These are phyloP conservation scores for Lerista edwardsae DNA, from an alignment of 2,797 vertebrate genomes.

Conservation along the genomic window DNA sequence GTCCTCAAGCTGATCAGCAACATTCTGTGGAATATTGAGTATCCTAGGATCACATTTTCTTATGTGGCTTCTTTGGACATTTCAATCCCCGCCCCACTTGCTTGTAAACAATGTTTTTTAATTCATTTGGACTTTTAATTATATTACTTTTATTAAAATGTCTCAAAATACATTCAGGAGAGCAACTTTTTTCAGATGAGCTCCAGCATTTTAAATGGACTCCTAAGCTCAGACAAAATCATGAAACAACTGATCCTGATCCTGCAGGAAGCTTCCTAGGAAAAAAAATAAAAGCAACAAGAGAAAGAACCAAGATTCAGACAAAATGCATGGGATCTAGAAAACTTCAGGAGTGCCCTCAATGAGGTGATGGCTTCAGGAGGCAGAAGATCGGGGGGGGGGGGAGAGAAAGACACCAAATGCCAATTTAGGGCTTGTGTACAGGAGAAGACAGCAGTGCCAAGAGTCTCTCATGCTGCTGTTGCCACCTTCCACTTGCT, in stretches of 20 bases:
- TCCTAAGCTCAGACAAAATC: background rate
- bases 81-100: background rate
- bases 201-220: background rate
- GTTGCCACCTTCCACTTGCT: too few relatives aligned
- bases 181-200: background rate
- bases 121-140: background rate
- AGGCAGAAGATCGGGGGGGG: too few relatives aligned
- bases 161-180: conserved; percentile 1
- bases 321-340: background rate
- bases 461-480: too few relatives aligned
- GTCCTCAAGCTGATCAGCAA: background rate
- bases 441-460: too few relatives aligned
- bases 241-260: background rate
- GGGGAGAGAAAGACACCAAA: too few relatives aligned
- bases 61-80: background rate
- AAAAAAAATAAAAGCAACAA: background rate
- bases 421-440: too few relatives aligned
- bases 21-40: background rate
- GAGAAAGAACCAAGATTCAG: background rate
- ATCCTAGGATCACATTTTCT: background rate
- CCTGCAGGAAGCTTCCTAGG: background rate
- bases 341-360: background rate
- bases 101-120: background rate
- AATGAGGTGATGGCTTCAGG: too few relatives aligned
- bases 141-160: background rate